Base-by-base conservation (phyloP, 2,797 vertebrate genomes). In the Eremophila alpestris region DNA sequence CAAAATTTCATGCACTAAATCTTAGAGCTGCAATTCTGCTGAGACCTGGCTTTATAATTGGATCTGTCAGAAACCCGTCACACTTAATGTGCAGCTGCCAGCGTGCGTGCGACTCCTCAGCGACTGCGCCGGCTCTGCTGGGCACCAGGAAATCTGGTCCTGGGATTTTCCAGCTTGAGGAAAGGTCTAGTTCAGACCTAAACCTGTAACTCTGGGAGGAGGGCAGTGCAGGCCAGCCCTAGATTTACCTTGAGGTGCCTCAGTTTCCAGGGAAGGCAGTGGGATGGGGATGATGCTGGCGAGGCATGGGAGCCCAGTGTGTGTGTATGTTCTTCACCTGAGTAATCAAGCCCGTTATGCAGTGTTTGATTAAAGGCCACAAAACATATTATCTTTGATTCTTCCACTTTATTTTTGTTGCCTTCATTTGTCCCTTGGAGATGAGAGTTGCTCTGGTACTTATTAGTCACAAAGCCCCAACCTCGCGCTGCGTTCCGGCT, bases 41-140 rank as follows among this genome's bases (percentile, higher is more conserved):
- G 96, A 96, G 97, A 90, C 65, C 86, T 70, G 71, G 96, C 96
- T 84, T 96, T 97, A 95, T 98, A 98, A 98, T 98, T 98, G 98
- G 97, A 98, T 98, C 96, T 98, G 98, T 98, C 98, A 97, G 97
- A 96, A 94, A 88, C 46, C 58, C 27, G 90, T 95, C 94, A 91
- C 97, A 19, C 96, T 97, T 97, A 97, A 98, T 94, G 95, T 97
- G 97, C 96, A 96, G 96, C 97, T 96, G 97, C 97, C 93, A 97
- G 90, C 13, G 1, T 3, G 11, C 1, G 10, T 7, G 54, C 8
- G 1, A 19, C 56, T 82, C 63, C 94, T 83, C 40, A 5, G 41
- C 3, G 8, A 48, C 90, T 10, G 45, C 1, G 7, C 84, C 3
- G 23, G 16, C 84, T 58, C 71, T 63, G 82, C 30, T 4, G 8